These are phyloP conservation scores for Drosophila tripunctata DNA, from an alignment of 2,888 invertebrate genomes.

Conservation along the genomic window DNA sequence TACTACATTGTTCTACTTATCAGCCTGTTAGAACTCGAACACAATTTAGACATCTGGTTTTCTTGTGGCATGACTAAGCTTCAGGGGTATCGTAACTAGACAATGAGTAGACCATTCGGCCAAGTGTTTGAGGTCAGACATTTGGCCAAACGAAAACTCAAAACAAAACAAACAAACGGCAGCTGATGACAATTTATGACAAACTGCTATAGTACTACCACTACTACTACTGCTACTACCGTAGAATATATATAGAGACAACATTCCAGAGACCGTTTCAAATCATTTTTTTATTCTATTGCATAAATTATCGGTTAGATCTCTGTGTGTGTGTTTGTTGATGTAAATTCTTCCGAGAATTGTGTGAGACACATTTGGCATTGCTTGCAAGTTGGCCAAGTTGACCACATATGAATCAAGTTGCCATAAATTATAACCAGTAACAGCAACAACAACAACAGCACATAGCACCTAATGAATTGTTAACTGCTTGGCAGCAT, in stretches of 20 bases:
- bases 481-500: constrained; percentile 78
- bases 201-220: too few species aligned
- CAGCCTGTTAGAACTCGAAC: constrained; percentile 1
- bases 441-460: constrained; percentile 30
- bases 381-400: constrained; percentile 28
- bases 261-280: constrained; percentile 42
- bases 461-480: constrained; percentile 79
- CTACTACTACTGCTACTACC: too few species aligned
- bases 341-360: constrained; percentile 72
- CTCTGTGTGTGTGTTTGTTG: constrained; percentile 15
- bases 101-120: constrained; percentile 29
- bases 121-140: constrained; percentile 12
- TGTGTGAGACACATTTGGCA: constrained; percentile 57
- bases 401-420: constrained; percentile 52
- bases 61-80: constrained; percentile 27
- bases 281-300: constrained; percentile 20
- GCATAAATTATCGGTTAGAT: constrained; percentile 52
- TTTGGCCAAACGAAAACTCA: constrained; percentile 3
- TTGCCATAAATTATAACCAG: constrained; percentile 67
- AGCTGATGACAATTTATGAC: constrained; percentile 47
- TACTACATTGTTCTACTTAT: constrained; percentile 17
- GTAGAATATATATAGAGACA: constrained; percentile 11
- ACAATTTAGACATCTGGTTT: constrained; percentile 19
- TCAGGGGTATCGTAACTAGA: constrained; percentile 17
- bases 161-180: neutral